Conservation (phyloP, 1,140 invertebrate genomes). For the Polypedilum vanderplanki region DNA sequence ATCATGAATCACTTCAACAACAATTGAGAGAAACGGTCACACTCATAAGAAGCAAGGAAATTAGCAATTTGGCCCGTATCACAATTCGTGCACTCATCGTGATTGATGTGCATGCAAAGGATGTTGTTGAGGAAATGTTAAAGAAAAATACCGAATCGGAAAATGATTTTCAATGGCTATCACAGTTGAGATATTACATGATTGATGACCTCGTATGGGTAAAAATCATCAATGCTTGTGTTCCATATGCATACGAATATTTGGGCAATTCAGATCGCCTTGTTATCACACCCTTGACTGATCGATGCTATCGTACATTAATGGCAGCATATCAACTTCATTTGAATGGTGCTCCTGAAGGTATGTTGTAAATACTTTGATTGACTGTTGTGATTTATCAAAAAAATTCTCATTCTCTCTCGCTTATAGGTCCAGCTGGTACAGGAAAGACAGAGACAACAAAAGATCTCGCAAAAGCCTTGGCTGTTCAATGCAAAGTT, state of each 20-base stretch:
- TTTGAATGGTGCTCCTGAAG: constrained; percentile 77
- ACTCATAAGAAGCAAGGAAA: constrained; percentile 50
- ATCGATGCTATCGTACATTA: constrained; percentile 78
- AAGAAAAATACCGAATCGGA: constrained; percentile 61
- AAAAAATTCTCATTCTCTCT: constrained; percentile 54
- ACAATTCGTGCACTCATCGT: constrained; percentile 82
- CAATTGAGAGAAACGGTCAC: constrained; percentile 60
- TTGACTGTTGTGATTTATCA: constrained; percentile 55
- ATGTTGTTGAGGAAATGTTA: constrained; percentile 71
- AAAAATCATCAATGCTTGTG: constrained; percentile 79
- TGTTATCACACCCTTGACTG: constrained; percentile 75
- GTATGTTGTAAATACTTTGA: not conserved
- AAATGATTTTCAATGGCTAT: constrained; percentile 84
- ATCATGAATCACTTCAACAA: constrained; percentile 48
- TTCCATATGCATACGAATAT: constrained; percentile 87
- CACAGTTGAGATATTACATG: constrained; percentile 88
- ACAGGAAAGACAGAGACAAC: constrained; percentile 87
- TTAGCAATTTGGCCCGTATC: constrained; percentile 59
- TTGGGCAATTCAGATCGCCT: constrained; percentile 68
- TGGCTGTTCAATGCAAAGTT: constrained; percentile 87
- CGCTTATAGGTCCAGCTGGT: constrained; percentile 70
- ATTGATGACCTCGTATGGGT: constrained; percentile 71
- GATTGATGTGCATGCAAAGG: constrained; percentile 85
- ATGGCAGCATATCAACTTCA: constrained; percentile 83
- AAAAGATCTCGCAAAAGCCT: constrained; percentile 81